Percentiles rank a stretch among this genome's conserved stretches.
Evolutionary conservation across 30 jellyfish, hydroid and myxozoan species (phyloP).

Genomic region (Hydractinia echinata): DNA sequence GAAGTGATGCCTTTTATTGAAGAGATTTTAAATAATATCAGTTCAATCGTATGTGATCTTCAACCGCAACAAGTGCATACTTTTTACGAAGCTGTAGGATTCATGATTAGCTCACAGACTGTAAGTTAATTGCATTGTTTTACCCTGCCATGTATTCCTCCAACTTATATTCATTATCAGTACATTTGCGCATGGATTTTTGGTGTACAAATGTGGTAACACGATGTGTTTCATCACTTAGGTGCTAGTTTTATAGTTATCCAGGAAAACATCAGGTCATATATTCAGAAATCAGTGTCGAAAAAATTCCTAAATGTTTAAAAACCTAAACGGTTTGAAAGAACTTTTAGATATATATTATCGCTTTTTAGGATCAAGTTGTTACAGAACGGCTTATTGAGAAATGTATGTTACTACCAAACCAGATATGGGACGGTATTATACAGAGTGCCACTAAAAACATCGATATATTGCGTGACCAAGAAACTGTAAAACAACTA

Average conservation of each 20-base stretch:
- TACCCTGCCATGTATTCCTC: too few relatives aligned
- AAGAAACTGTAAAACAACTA: conserved; percentile 90
- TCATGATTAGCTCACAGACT: conserved; percentile 99
- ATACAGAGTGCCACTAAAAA: conserved; percentile 87
- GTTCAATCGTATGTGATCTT: conserved; percentile 91
- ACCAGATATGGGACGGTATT: conserved; percentile 98
- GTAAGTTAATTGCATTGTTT: conserved; percentile 24
- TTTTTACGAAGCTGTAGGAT: conserved; percentile 97
- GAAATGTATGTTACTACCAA: conserved; percentile 95
- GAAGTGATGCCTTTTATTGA: conserved; percentile 99
- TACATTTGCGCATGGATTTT: too few relatives aligned
- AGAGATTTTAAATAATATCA: conserved; percentile 88
- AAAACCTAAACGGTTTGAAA: neutral
- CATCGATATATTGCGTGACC: conserved; percentile 83
- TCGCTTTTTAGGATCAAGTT: conserved; percentile 69
- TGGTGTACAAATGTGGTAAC: too few relatives aligned
- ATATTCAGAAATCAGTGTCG: neutral
- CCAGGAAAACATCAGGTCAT: too few relatives aligned
- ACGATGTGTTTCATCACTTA: too few relatives aligned
- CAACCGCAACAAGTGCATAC: conserved; percentile 99
- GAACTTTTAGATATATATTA: neutral
- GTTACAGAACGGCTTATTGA: conserved; percentile 98
- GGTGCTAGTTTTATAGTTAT: too few relatives aligned
- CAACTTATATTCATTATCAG: too few relatives aligned
- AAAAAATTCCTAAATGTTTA: neutral